Conservation (phyloP, 2,888 invertebrate species). For the Stegana nigrithorax region DNA sequence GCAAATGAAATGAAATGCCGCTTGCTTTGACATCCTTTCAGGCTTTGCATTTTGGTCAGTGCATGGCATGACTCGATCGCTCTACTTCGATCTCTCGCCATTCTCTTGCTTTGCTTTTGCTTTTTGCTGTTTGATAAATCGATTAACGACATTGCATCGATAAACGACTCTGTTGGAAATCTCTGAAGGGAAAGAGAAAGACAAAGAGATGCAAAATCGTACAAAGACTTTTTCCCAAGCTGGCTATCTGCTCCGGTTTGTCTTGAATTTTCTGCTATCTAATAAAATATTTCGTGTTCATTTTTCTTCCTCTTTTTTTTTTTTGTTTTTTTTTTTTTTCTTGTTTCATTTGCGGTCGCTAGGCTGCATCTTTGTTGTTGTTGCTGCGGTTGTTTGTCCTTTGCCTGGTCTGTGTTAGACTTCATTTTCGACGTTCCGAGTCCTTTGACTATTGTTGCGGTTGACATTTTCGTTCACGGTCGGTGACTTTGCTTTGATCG, state of each 20-base stretch:
- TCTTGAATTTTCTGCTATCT: too few relatives aligned
- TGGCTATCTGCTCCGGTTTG: too few relatives aligned
- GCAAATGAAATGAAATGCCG: conserved; percentile 46
- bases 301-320: conserved; percentile 16
- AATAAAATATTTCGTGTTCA: too few relatives aligned
- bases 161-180: too few relatives aligned
- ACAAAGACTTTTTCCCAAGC: too few relatives aligned
- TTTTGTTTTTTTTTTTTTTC: conserved; percentile 39
- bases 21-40: conserved; percentile 36
- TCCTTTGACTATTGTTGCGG: conserved; percentile 41
- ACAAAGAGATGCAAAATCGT: too few relatives aligned
- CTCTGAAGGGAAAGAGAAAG: conserved; percentile 5
- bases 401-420: not conserved
- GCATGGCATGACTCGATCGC: conserved; percentile 1
- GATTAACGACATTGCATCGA: conserved; percentile 55
- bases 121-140: conserved; percentile 57
- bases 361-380: too few relatives aligned
- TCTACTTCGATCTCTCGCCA: not conserved
- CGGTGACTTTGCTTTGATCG: conserved; percentile 55
- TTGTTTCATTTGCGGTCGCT: conserved; percentile 41
- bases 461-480: conserved; percentile 50
- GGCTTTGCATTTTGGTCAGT: conserved; percentile 21
- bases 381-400: conserved; percentile 34
- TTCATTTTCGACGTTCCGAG: conserved; percentile 14
- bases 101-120: too few relatives aligned